These are phyloP conservation scores for Thelaira solivaga DNA, from an alignment of 2,888 invertebrate species.

Conservation along the genomic window DNA sequence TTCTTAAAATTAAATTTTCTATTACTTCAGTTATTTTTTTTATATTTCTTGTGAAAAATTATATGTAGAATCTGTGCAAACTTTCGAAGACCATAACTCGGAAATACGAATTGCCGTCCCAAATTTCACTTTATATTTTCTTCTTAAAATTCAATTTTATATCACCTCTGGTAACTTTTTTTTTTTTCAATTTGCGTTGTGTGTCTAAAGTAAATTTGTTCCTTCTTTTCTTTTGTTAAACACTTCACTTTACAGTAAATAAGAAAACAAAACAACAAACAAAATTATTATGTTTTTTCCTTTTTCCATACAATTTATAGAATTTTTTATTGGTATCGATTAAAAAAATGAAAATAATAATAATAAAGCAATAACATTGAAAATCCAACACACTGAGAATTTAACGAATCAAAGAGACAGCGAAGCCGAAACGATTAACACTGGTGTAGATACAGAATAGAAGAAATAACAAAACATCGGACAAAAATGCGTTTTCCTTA, in stretches of 20 bases:
- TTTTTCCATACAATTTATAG: conserved; percentile 30
- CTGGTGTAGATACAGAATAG: conserved; percentile 60
- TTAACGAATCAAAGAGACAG: conserved; percentile 15
- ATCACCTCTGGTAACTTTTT: too few species aligned
- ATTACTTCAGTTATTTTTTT: too few species aligned
- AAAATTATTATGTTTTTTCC: conserved; percentile 13
- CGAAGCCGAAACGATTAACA: conserved; percentile 15
- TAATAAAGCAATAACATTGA: not conserved
- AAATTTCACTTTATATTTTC: too few species aligned
- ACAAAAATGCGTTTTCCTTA: conserved; percentile 55
- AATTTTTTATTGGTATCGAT: conserved; percentile 5
- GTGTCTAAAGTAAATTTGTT: too few species aligned
- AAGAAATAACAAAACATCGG: conserved; percentile 35
- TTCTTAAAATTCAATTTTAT: too few species aligned
- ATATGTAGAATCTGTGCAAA: too few species aligned
- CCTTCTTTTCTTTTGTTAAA: too few species aligned
- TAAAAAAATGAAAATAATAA: not conserved
- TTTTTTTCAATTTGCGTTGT: too few species aligned
- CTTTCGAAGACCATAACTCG: too few species aligned
- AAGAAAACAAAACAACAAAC: conserved; percentile 19
- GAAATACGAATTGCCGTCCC: too few species aligned
- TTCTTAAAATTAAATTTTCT: too few species aligned
- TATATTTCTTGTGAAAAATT: too few species aligned
- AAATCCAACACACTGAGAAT: conserved; percentile 16
- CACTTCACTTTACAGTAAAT: conserved; percentile 2